Base-by-base conservation (phyloP, 1,140 invertebrate genomes). In the Pseudomyrmex pallidus region DNA sequence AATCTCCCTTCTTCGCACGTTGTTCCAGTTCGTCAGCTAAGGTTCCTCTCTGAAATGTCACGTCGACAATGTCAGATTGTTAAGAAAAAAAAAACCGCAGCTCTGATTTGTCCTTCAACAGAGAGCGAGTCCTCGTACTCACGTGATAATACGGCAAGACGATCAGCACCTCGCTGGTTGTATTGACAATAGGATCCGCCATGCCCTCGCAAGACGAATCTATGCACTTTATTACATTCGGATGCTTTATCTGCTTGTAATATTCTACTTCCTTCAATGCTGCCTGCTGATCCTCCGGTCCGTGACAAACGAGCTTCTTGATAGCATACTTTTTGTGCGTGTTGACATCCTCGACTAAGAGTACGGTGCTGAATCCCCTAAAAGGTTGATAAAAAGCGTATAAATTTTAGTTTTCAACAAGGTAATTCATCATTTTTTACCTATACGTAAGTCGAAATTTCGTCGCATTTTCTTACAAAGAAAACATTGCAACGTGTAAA, bases 281-380 rank as follows among this genome's bases (percentile, higher is more conserved):
- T 82, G 96, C 92, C 88, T 96, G 95, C 90, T 98, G 96, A 91
- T 98, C 98, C 83, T 97, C 97, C 83, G 96, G 94, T 72, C 96
- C 96, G 93, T 98, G 97, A 91, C 97, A 98, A 59, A 96, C 95
- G 61, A 98, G 97, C 90, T 97, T 95, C 94, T 98, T 98, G 54
- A 98, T 92, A 12, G 97, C 98, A 95, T 96, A 98, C 76, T 95
- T 95, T 84, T 96, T 96, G 86, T 96, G 96, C 10, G 95, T 96
- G n/a, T 94, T 78, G n/a, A 93, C 88, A 93, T 98, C 96, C 92
- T 98, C 97, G 2, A 97, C 96, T 83, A 98, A 94, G 88, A 97
- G 96, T 74, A 98, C 97, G 80, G 96, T 96, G 91, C 97, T 98
- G 90, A 98, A 98, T 20, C 97, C 98, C 35, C 98, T 98, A 91